Evolutionary conservation across 2,888 invertebrate genomes (phyloP).

Genomic region (Trichopoda pennipes): DNA sequence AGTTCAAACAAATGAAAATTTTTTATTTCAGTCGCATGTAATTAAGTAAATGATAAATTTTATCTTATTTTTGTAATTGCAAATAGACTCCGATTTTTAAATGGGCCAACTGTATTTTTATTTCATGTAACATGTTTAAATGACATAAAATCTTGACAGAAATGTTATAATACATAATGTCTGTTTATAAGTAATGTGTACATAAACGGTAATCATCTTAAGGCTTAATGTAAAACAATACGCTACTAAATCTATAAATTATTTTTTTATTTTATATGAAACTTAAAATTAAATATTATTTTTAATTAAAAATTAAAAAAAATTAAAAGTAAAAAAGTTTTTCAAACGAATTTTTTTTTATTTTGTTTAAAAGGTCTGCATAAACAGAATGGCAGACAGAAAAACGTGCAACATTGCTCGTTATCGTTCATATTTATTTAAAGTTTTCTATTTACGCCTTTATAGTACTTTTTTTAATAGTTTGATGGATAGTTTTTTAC

Average conservation of each 20-base stretch:
- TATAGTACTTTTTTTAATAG: constrained; percentile 11
- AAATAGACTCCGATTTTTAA: too few species aligned
- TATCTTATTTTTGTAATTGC: too few species aligned
- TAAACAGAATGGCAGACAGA: background rate
- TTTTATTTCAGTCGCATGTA: too few species aligned
- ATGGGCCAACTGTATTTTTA: too few species aligned
- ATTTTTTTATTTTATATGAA: background rate
- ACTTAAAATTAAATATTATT: background rate
- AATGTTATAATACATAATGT: background rate
- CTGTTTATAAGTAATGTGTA: background rate
- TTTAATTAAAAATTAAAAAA: background rate
- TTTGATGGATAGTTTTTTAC: constrained; percentile 34
- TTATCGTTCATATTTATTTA: constrained; percentile 17
- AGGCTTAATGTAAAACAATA: background rate
- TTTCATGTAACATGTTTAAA: too few species aligned
- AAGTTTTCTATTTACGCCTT: too few species aligned
- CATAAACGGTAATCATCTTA: constrained; percentile 37
- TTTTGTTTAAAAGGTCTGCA: constrained; percentile 18
- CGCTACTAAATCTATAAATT: background rate
- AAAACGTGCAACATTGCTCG: background rate
- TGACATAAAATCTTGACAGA: background rate
- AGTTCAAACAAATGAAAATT: too few species aligned
- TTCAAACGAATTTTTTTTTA: constrained; percentile 19
- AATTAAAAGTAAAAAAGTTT: constrained; percentile 14
- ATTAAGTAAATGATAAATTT: too few species aligned